Evolutionary conservation across 2,888 invertebrate species (phyloP), one percentile per base, ranked within the genome.

Genomic region (Drosophila setosimentum): DNA sequence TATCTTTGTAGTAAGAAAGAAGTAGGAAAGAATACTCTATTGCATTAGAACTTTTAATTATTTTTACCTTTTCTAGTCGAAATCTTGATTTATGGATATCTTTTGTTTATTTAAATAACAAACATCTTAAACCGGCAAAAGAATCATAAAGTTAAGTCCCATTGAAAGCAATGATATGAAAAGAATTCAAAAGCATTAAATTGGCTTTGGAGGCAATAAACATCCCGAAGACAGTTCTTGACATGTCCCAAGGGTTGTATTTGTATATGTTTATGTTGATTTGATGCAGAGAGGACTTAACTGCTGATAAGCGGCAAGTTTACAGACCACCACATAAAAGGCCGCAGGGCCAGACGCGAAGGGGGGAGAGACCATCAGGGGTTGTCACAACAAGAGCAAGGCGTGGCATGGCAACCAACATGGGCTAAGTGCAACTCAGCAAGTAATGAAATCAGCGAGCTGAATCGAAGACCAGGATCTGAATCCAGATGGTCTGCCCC

Each of bases 181-280:
- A 65, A 49, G 50, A 70, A 66, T 49, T 49, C 24, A 13, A 21
- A 32, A 18, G 59, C 57, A 53, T 66, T 63, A 65, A 37, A 69
- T 70, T 73, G 65, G 67, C 42, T 62, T 59, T n/a, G 32, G 49
- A 51, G 59, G 71, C 72, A 66, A 89, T 87, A 89, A 85, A 89
- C 76, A 68, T 72, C 42, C 35, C 18, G 59, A 54, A 67, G 72
- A 74, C 74, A 68, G 66, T 51, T 71, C 58, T 60, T 24, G 35
- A 60, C 42, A 37, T 16, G 37, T 59, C 50, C 58, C 67, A 65
- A 74, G 83, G 90, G 87, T 83, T 90, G 79, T 55, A 54, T 81
- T 83, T 87, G 83, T 55, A 54, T 81, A 82, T 87, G 83, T 83
- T 90, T 90, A 72, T 78, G 82, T 90, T 82, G 84, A 83, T 74